Conservation (phyloP, 2,888 invertebrate genomes). For the Hirtodrosophila duncani region DNA sequence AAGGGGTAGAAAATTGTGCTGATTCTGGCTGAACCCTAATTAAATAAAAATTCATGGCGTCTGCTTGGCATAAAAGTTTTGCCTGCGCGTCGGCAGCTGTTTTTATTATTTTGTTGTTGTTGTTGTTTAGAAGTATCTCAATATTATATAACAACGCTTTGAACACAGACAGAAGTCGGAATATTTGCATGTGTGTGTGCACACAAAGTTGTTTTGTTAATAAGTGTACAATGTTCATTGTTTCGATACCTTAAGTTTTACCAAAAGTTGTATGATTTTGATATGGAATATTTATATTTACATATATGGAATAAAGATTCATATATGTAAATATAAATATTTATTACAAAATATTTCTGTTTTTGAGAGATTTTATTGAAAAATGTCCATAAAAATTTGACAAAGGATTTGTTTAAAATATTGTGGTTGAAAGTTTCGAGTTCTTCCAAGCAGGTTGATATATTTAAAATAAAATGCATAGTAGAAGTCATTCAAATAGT, state of each 20-base stretch:
- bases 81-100: constrained; percentile 19
- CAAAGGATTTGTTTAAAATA: too few species aligned
- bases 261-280: too few species aligned
- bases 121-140: constrained; percentile 44
- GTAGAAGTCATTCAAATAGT: too few species aligned
- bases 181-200: constrained; percentile 15
- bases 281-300: too few species aligned
- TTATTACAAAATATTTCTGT: too few species aligned
- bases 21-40: constrained; percentile 45
- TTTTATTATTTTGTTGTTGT: constrained; percentile 24
- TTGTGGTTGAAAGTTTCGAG: too few species aligned
- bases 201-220: constrained; percentile 62
- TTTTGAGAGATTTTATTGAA: too few species aligned
- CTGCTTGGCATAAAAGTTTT: constrained; percentile 50
- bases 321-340: too few species aligned
- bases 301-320: too few species aligned
- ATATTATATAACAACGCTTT: constrained; percentile 56
- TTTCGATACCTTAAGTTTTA: neutral
- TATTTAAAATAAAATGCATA: too few species aligned
- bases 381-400: too few species aligned
- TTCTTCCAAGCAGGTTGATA: too few species aligned
- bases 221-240: constrained; percentile 62
- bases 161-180: constrained; percentile 17
- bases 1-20: constrained; percentile 10
- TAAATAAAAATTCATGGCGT: constrained; percentile 71